Base-by-base conservation (phyloP, 2,797 vertebrate species). In the Eidolon dupreanum region DNA sequence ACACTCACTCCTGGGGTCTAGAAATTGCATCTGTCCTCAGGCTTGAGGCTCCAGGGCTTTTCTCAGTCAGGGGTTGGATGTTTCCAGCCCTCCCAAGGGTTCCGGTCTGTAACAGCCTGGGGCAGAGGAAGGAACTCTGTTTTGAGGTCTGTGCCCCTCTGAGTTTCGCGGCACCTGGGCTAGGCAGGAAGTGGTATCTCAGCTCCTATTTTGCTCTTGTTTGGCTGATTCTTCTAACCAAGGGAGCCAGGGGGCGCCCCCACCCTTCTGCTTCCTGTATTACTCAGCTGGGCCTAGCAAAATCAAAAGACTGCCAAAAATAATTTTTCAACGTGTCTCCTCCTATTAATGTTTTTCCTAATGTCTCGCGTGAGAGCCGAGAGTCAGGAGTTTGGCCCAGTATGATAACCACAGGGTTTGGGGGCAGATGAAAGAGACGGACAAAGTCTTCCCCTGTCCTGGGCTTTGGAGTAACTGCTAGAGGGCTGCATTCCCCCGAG, bases 251-350 rank as follows among this genome's bases (percentile, higher is more conserved):
- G 93, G 86, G 71, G 43, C 8, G 8, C 88, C 88, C n/a, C 95
- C 94, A 46, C 73, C 96, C 93, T 63, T 90, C 70, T 61, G 92
- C 94, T 97, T 97, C 97, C 97, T 97, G 97, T 93, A 43, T 97
- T 96, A 96, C 89, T 97, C 97, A 95, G 84, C 83, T 68, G 33
- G 66, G 94, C 38, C 89, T 97, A 88, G 94, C 94, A 95, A 81
- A 95, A 97, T 94, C 85, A 97, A 79, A 93, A 86, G 41, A 4
- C 74, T 82, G 94, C 87, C 96, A 94, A 90, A 96, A 95, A 92
- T 65, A 95, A 94, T 93, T 96, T 93, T 95, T 96, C 70, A 46
- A 93, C 96, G 90, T 96, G 68, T 57, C 88, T 96, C 61, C 88
- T 90, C 59, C 63, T 92, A 36, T 86, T 96, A 89, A 84, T 94